These are phyloP conservation scores for Cyanocitta stelleri DNA, from an alignment of 2,113 vertebrate species.

Conservation along the genomic window DNA sequence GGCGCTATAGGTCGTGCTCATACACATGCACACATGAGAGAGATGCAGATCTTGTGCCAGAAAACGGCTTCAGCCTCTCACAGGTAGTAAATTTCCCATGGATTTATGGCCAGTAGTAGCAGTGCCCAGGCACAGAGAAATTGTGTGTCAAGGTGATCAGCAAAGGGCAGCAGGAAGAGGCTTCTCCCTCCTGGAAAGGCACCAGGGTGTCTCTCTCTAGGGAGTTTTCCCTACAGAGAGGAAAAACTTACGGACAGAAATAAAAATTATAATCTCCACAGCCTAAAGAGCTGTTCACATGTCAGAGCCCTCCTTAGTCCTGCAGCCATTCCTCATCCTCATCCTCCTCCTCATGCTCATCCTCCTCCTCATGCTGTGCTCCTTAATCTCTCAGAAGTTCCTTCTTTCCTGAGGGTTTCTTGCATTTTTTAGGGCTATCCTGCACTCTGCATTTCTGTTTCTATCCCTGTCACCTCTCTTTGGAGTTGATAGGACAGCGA, in stretches of 20 bases:
- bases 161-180: neutral
- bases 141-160: neutral
- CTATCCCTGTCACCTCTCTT: neutral
- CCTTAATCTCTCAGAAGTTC: neutral
- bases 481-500: rapidly evolving
- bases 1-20: neutral
- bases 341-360: neutral
- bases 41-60: neutral
- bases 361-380: neutral
- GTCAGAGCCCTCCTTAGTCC: neutral
- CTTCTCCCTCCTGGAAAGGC: neutral
- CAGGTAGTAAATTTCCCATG: neutral
- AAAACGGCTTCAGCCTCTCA: neutral
- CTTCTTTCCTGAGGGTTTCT: neutral
- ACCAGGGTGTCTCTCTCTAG: neutral
- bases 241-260: neutral
- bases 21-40: neutral
- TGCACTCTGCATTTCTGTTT: neutral
- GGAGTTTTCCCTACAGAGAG: neutral
- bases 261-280: neutral
- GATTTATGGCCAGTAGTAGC: neutral
- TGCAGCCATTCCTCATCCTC: neutral
- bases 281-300: rapidly evolving
- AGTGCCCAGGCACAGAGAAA: neutral
- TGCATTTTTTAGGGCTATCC: neutral